Base-by-base conservation (phyloP, 2,113 vertebrate genomes). In the Ammospiza nelsoni region DNA sequence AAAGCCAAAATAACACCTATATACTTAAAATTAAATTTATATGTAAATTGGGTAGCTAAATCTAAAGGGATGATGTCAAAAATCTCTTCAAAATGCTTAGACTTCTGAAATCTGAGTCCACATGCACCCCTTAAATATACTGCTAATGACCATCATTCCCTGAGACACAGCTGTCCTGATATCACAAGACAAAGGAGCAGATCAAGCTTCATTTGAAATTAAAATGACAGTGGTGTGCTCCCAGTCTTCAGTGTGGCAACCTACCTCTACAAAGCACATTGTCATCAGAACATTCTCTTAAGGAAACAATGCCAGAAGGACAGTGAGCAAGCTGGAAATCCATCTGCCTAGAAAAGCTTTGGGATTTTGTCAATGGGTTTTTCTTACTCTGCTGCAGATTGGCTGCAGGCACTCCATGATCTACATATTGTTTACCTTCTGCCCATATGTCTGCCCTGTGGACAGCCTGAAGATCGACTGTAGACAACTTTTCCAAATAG, bases 341-440 rank as follows among this genome's bases (percentile, higher is more conserved):
- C 86, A 83, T 88, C 83, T 86, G 75, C 66, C n/a, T 46, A 58
- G 76, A 87, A 79, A 80, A 71, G 46, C 3, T 77, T 88, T 88
- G 74, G 35, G 46, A 69, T 80, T 89, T 80, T 83, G 20, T 83
- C 71, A 59, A 20, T 29, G 21, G 2, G 0, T 58, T 90, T 96
- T 93, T 85, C 44, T 66, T 51, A 22, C 25, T 88, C 37, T 43
- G 25, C 46, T 77, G 43, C 67, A 58, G 83, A 77, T 13, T 84
- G 65, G 55, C 82, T 85, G 31, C 59, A 84, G 43, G 61, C 43
- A 86, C 3, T 92, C 19, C 27, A 12, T 35, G 39, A 84, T 83
- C 76, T 58, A 48, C 79, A 77, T 84, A 90, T 84, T 90, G 72
- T 46, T 81, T 77, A 33, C 83, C 46, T 95, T 86, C 79, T 93